These are phyloP conservation scores for Teleiodes luculella DNA, from an alignment of 2,888 invertebrate genomes.

Conservation along the genomic window DNA sequence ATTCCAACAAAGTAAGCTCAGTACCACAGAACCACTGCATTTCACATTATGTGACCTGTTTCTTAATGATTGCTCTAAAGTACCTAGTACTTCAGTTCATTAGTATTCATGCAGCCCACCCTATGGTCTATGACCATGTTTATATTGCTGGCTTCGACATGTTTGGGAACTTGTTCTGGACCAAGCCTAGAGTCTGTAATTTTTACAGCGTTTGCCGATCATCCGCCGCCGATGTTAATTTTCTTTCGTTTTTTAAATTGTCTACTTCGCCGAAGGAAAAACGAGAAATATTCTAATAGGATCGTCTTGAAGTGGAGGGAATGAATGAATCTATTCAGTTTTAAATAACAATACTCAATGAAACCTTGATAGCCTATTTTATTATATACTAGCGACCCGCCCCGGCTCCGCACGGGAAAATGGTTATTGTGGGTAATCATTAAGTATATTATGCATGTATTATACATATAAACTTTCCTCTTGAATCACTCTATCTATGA, in stretches of 20 bases:
- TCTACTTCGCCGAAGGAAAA: not conserved
- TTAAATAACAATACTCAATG: not conserved
- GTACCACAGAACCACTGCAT: conserved; percentile 54
- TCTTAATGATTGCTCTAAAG: conserved; percentile 67
- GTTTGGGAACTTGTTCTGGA: conserved; percentile 55
- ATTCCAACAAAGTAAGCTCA: conserved; percentile 58
- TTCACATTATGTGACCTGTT: conserved; percentile 70
- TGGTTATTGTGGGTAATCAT: no score
- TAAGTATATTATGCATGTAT: no score
- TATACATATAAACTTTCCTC: no score
- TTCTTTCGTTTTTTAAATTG: conserved; percentile 7
- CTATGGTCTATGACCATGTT: conserved; percentile 56
- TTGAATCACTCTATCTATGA: no score
- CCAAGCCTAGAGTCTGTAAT: conserved; percentile 39
- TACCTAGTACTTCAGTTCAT: conserved; percentile 58
- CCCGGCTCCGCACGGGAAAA: no score
- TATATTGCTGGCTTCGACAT: conserved; percentile 44
- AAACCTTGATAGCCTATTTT: not conserved
- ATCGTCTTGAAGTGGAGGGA: not conserved
- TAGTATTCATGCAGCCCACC: conserved; percentile 58
- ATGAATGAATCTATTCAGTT: not conserved
- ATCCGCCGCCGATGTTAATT: conserved; percentile 24
- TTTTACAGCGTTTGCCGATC: conserved; percentile 36
- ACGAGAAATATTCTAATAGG: not conserved
- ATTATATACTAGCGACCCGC: not conserved